phyloP scores from a whole-genome alignment of 2,797 vertebrate species.

The Microcaecilia unicolor region DNA sequence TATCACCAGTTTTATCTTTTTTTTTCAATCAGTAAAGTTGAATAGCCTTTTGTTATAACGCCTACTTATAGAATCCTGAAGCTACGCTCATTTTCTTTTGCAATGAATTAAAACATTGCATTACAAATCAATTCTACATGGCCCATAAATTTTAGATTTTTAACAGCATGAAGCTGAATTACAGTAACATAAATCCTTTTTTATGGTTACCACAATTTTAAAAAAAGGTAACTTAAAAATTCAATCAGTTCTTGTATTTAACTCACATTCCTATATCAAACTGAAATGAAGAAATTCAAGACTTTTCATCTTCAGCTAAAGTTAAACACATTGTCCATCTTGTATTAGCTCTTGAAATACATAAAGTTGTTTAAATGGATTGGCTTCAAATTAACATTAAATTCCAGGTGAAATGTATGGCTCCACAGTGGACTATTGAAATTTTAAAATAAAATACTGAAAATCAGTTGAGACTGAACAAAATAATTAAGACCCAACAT shows the following conservation, averaged over 20 bases:
- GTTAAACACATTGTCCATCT: constrained; percentile 53
- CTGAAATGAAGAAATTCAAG: constrained; percentile 44
- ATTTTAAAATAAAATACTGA: constrained; percentile 63
- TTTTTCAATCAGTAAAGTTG: constrained; percentile 48
- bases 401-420: constrained; percentile 72
- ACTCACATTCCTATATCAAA: constrained; percentile 47
- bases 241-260: constrained; percentile 48
- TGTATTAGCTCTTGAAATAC: constrained; percentile 53
- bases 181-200: constrained; percentile 55
- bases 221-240: constrained; percentile 48
- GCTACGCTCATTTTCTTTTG: constrained; percentile 51
- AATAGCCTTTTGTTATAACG: constrained; percentile 51
- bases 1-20: constrained; percentile 54
- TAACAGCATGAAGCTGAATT: constrained; percentile 65
- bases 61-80: constrained; percentile 59
- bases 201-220: constrained; percentile 48
- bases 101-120: constrained; percentile 57
- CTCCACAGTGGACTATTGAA: constrained; percentile 66
- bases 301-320: constrained; percentile 59
- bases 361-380: constrained; percentile 45
- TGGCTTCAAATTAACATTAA: constrained; percentile 62
- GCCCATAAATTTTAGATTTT: constrained; percentile 52
- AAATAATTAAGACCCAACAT: constrained; percentile 65
- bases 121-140: constrained; percentile 57
- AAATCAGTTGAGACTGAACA: constrained; percentile 60